These are phyloP conservation scores for Lasioglossum figueresi DNA, from an alignment of 2,888 invertebrate species.

Conservation along the genomic window DNA sequence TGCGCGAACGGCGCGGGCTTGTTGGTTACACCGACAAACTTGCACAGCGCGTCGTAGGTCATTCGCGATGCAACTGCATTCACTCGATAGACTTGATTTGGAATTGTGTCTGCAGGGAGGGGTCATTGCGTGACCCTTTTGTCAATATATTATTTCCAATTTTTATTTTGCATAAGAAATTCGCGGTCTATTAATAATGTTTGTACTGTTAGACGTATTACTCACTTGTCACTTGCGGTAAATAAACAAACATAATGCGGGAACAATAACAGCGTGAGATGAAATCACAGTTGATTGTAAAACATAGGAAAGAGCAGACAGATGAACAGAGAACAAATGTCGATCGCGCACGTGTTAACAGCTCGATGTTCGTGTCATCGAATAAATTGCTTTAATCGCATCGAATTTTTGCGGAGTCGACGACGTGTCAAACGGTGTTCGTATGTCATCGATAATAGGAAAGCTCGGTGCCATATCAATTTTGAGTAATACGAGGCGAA, in stretches of 20 bases:
- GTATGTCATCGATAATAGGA: not conserved
- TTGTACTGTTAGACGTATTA: too few relatives aligned
- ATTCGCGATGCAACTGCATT: not conserved
- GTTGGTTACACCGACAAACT: not conserved
- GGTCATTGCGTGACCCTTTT: too few relatives aligned
- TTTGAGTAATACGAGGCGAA: not conserved
- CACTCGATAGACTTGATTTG: not conserved
- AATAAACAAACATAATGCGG: too few relatives aligned
- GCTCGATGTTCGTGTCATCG: not conserved
- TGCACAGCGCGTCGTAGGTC: not conserved
- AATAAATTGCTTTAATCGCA: not conserved
- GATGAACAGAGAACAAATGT: not conserved
- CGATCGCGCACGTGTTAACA: not conserved
- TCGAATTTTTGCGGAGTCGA: not conserved
- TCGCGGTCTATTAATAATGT: too few relatives aligned
- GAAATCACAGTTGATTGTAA: too few relatives aligned
- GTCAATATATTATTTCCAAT: too few relatives aligned
- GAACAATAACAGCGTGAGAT: too few relatives aligned
- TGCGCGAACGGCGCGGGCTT: not conserved
- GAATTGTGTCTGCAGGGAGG: not conserved
- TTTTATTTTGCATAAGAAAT: too few relatives aligned
- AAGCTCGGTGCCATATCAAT: not conserved
- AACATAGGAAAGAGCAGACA: not conserved
- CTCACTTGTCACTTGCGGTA: too few relatives aligned
- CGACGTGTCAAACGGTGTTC: not conserved